A percentile compares a stretch with the other conserved stretches of the same genome.
These are phyloP conservation scores for Sinodicranocentrus sp. DNA, from an alignment of 2,888 invertebrate genomes.

Conservation along the genomic window DNA sequence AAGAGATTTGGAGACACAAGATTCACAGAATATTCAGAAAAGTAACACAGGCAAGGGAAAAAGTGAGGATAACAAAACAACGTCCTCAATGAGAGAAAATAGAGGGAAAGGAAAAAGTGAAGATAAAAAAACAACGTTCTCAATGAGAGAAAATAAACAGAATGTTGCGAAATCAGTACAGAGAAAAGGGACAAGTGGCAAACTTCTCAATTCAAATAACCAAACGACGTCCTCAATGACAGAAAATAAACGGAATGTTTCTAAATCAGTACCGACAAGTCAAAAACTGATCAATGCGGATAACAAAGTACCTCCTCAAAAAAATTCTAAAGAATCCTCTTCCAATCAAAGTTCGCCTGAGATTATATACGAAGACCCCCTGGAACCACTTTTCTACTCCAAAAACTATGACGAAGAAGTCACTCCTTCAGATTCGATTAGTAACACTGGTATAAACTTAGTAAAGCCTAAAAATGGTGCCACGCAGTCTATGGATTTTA, in stretches of 20 bases:
- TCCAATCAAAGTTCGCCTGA: too few species aligned
- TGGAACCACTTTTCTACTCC: too few species aligned
- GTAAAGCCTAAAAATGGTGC: not conserved
- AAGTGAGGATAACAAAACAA: too few species aligned
- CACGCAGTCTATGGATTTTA: not conserved
- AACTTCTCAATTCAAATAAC: not conserved
- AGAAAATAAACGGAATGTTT: not conserved
- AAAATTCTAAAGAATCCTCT: too few species aligned
- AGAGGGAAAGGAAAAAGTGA: too few species aligned
- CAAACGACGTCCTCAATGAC: not conserved
- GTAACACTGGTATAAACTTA: too few species aligned
- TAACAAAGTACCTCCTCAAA: not conserved
- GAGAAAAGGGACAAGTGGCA: not conserved
- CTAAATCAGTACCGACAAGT: not conserved
- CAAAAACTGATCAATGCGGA: not conserved
- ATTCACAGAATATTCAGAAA: not conserved
- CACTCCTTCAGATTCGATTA: too few species aligned
- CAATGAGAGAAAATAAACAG: not conserved
- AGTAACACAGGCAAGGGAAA: too few species aligned
- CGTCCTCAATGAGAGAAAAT: not conserved
- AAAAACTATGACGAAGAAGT: too few species aligned
- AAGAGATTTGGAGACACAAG: not conserved
- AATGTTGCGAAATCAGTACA: not conserved
- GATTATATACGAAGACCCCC: too few species aligned
- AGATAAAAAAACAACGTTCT: not conserved